Conservation (phyloP, 2,113 vertebrate species). For the Vireo altiloquus region DNA sequence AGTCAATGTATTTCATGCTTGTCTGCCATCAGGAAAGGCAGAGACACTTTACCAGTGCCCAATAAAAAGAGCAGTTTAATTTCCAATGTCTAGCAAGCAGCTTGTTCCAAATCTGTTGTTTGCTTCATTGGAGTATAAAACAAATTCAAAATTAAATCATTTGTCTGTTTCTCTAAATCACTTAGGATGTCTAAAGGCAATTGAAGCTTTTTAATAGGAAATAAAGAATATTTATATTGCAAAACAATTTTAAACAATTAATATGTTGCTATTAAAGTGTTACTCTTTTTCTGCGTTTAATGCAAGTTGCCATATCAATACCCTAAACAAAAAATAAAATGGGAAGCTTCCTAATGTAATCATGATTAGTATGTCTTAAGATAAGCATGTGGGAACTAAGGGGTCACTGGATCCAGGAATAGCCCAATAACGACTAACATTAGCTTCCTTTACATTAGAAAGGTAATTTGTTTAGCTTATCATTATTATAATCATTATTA, state of each 20-base stretch:
- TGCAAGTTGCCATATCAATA: neutral
- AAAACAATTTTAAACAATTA: conserved; percentile 7
- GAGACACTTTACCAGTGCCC: neutral
- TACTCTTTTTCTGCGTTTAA: neutral
- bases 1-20: conserved; percentile 46
- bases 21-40: conserved; percentile 41
- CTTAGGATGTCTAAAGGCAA: conserved; percentile 20
- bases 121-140: conserved; percentile 34
- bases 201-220: neutral
- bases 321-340: neutral
- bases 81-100: conserved; percentile 49
- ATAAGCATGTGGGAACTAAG: neutral
- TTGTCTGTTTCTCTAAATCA: conserved; percentile 29
- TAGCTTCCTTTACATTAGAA: neutral
- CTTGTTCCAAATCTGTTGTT: conserved; percentile 61
- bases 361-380: neutral
- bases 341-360: neutral
- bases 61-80: conserved; percentile 45
- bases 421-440: neutral
- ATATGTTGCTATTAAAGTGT: neutral
- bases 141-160: conserved; percentile 39
- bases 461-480: neutral
- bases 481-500: neutral
- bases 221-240: neutral
- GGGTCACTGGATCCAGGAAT: neutral